phyloP scores from a whole-genome alignment of 2,888 invertebrate genomes.

The Pachycephus smyrnensis region DNA sequence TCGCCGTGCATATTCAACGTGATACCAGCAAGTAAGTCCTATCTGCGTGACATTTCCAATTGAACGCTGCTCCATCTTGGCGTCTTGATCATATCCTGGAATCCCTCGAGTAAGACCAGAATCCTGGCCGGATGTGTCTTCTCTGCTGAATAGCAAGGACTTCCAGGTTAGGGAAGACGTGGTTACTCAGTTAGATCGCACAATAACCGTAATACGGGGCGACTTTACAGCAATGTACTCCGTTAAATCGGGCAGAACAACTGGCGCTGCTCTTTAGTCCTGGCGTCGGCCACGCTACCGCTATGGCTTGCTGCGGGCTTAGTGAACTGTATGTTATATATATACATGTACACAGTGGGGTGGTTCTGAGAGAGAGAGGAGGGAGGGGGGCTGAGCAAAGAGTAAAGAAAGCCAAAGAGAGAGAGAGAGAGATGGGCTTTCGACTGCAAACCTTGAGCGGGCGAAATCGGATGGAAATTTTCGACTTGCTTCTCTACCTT shows the following conservation, averaged over 20 bases:
- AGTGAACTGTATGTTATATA: no score
- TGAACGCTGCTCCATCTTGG: no score
- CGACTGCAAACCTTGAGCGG: slow-evolving; percentile 35
- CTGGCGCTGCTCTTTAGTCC: slow-evolving; percentile 25
- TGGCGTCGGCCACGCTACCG: slow-evolving; percentile 5
- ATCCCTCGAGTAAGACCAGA: no score
- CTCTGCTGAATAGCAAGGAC: no score
- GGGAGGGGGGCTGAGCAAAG: neutral
- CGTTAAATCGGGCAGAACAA: slow-evolving; percentile 42
- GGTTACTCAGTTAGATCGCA: neutral
- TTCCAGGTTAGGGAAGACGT: no score
- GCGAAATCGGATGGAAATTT: slow-evolving; percentile 46
- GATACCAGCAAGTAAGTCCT: slow-evolving; percentile 80
- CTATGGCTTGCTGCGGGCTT: no score
- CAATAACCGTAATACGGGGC: slow-evolving; percentile 7
- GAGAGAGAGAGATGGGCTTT: neutral
- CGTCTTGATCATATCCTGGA: no score
- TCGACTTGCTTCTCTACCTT: slow-evolving; percentile 32
- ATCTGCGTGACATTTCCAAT: neutral
- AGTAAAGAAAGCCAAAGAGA: neutral
- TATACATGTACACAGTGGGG: no score
- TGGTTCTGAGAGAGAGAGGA: neutral
- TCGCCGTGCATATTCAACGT: slow-evolving; percentile 86
- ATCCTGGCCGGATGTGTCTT: no score
- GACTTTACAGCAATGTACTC: slow-evolving; percentile 37